phyloP scores from a whole-genome alignment of 2,888 invertebrate genomes.

The Stramonita haemastoma region DNA sequence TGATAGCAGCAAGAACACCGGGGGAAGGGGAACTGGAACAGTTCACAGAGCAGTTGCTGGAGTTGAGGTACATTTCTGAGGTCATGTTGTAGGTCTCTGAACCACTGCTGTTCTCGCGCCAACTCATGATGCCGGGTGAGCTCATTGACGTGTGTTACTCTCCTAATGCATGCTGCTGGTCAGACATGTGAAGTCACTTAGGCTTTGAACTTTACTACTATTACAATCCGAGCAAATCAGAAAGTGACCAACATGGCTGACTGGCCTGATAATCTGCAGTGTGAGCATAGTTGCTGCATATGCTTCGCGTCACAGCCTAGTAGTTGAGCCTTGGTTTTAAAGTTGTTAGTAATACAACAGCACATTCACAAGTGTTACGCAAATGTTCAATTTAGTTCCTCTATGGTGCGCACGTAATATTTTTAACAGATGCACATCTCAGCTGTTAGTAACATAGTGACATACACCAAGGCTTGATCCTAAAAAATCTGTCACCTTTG shows the following conservation, averaged over 20 bases:
- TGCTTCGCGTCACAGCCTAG: too few species aligned
- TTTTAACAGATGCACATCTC: too few species aligned
- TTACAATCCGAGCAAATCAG: background rate
- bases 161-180: background rate
- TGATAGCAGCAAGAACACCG: background rate
- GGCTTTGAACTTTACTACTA: background rate
- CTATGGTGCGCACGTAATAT: too few species aligned
- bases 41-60: background rate
- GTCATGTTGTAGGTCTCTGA: background rate
- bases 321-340: too few species aligned
- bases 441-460: too few species aligned
- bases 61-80: slow-evolving; percentile 2
- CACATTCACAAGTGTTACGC: too few species aligned
- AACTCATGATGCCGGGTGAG: background rate
- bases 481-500: too few species aligned
- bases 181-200: background rate
- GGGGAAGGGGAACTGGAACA: background rate
- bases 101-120: background rate
- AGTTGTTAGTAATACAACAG: too few species aligned
- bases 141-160: background rate
- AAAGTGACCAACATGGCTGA: background rate
- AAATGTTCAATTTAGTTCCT: too few species aligned
- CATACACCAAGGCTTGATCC: too few species aligned
- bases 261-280: too few species aligned
- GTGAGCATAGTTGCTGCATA: too few species aligned